These are phyloP conservation scores for Buceros bicornis DNA, from an alignment of 2,797 vertebrate genomes.

Conservation along the genomic window DNA sequence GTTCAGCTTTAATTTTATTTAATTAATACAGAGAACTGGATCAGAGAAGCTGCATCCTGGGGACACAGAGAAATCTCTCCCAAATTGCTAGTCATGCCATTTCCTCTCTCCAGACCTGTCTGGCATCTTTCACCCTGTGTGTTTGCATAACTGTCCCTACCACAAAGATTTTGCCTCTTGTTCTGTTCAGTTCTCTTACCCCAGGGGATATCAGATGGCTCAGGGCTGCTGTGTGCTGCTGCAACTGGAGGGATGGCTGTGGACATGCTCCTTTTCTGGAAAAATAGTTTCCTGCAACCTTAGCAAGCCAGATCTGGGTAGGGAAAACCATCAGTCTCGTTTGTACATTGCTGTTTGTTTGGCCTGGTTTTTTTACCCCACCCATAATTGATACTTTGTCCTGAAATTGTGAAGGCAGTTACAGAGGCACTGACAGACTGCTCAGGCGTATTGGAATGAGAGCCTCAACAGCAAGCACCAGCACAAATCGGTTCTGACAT, in stretches of 20 bases:
- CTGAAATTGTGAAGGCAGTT: neutral
- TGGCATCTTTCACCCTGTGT: neutral
- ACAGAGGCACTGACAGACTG: neutral
- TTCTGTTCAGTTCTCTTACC: neutral
- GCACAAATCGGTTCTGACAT: neutral
- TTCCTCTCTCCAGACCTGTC: neutral
- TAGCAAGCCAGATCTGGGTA: neutral
- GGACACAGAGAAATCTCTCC: neutral
- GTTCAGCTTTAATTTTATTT: neutral
- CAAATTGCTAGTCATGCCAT: neutral
- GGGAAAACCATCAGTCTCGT: neutral
- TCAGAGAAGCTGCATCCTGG: neutral
- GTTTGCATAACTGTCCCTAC: neutral
- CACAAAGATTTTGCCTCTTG: neutral
- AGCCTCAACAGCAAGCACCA: neutral
- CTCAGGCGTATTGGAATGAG: neutral
- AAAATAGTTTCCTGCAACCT: neutral
- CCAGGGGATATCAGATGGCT: neutral
- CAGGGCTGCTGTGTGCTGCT: neutral
- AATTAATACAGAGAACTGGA: neutral
- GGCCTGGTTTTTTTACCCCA: neutral
- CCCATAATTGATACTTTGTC: neutral
- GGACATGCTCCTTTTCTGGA: neutral
- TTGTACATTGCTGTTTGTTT: neutral
- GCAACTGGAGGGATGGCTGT: fast-evolving